Evolutionary conservation across 2,888 invertebrate genomes (phyloP).

Genomic region (Pachliopta kotzebuea): DNA sequence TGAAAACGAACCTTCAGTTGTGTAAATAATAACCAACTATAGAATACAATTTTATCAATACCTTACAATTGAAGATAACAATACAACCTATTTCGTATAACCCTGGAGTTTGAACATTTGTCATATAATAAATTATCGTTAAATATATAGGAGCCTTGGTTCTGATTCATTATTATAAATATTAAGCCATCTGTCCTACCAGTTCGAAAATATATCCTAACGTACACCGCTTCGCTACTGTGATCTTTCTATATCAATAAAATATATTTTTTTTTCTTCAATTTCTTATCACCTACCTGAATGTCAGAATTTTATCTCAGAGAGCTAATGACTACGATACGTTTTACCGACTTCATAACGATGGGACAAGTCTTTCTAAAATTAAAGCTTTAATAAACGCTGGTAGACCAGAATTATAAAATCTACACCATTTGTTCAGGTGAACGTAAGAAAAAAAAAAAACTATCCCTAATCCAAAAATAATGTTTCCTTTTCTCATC

Average conservation of each 20-base stretch:
- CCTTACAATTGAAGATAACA: constrained; percentile 27
- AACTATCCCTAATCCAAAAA: neutral
- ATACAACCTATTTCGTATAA: constrained; percentile 3
- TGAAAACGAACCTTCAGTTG: neutral
- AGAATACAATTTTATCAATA: constrained; percentile 31
- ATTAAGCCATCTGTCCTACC: neutral
- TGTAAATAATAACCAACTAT: neutral
- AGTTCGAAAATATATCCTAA: neutral
- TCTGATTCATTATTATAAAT: neutral
- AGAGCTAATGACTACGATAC: constrained; percentile 67
- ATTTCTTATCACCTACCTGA: constrained; percentile 14
- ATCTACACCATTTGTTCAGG: constrained; percentile 1
- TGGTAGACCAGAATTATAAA: constrained; percentile 32
- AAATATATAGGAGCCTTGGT: neutral
- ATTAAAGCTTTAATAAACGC: constrained; percentile 59
- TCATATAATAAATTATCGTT: constrained; percentile 1
- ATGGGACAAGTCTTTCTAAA: constrained; percentile 64
- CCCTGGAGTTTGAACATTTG: constrained; percentile 11
- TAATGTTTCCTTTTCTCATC: neutral
- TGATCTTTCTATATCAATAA: constrained; percentile 1
- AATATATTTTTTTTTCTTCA: constrained; percentile 5
- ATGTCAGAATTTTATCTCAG: constrained; percentile 37
- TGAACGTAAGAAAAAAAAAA: neutral
- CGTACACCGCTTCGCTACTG: constrained; percentile 12
- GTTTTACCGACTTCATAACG: constrained; percentile 59